Base-by-base conservation (phyloP, 2,888 invertebrate species). In the Drosophila testacea region DNA sequence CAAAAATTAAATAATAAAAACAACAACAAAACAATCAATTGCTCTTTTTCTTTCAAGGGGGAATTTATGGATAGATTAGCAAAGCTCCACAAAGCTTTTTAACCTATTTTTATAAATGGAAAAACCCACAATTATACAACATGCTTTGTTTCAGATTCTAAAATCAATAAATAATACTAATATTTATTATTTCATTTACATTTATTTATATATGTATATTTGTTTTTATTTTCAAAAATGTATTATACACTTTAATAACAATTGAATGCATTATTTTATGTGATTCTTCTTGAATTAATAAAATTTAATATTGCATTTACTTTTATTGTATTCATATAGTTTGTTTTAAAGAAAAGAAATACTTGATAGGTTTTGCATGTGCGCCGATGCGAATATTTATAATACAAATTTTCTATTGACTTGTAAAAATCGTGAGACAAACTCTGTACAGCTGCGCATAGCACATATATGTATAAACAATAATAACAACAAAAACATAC, bases 401-500 rank as follows among this genome's bases (percentile, higher is more conserved):
- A 84, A 87, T 82, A 87, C 79, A 81, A 73, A 57, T 57, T 73
- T 69, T 46, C 70, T 56, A 64, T 62, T 61, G 59, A 52, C 50
- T 61, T 75, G 64, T 60, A 54, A 60, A 80, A 66, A 82, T 66
- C 47, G 68, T 69, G 73, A 52, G 69, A 75, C 41, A 67, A 82
- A 86, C 75, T 85, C 77, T 85, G 86, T 83, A 85, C 89, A 89
- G 72, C 69, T 71, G 73, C 79, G 74, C 79, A 55, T 67, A 55
- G 56, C 48, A 57, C 48, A 57, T 39, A 32, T 44, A 78, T 74
- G 69, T 44, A 78, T 74, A 70, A 67, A 72, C 72, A 67, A 81
- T 72, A 77, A 80, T 71, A 88, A 85, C 75, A 86, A 83, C 68
- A 86, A 72, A 81, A 83, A 77, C 84, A 81, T 46, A 66, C 28